Evolutionary conservation across 23 tunicate species (phyloP), one percentile per base, ranked within the genome.

Genomic region (Oikopleura albicans): DNA sequence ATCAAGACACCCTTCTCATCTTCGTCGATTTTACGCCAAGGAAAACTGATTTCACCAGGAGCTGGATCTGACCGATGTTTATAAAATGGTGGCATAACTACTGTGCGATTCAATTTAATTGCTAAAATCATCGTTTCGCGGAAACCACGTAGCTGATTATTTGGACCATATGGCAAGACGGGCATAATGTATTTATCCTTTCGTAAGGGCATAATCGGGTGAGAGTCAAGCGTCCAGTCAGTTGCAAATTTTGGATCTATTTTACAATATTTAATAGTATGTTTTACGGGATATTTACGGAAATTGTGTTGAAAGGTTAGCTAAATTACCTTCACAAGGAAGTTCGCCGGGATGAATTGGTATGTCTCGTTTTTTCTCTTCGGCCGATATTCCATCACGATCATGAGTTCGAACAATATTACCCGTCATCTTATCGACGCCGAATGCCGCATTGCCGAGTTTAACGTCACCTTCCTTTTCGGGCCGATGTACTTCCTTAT

Each of bases 41-140:
- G 79, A 71, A 71, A 71, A 71, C 34, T 12, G 31, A 71, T 71
- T 71, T 71, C 79, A 29, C 79, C 79, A 16, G 33, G 79, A 16
- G 79, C 27, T 29, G 79, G 79, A 29, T 71, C 79, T 4, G 79
- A 71, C 79, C 79, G 33, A 71, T 71, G 79, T 29, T 71, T 71
- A 29, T 71, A 71, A 71, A 71, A 71, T 16, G 79, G 79, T 37
- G 79, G 79, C 79, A 71, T 71, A 16, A 71, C 79, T 2, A 71
- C 79, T 16, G 79, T 71, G 79, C 79, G 79, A 31, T 71, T 71
- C 34, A 71, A 37, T 29, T 71, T 71, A 29, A 71, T 71, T 29
- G 79, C 79, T 37, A 71, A 71, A 71, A 71, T 71, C 34, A 71
- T 71, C 35, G 79, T 71, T 71, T 71, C 79, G 33, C 79, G 79